Conservation (phyloP, 2,797 vertebrate species). For the Pangasius djambal region DNA sequence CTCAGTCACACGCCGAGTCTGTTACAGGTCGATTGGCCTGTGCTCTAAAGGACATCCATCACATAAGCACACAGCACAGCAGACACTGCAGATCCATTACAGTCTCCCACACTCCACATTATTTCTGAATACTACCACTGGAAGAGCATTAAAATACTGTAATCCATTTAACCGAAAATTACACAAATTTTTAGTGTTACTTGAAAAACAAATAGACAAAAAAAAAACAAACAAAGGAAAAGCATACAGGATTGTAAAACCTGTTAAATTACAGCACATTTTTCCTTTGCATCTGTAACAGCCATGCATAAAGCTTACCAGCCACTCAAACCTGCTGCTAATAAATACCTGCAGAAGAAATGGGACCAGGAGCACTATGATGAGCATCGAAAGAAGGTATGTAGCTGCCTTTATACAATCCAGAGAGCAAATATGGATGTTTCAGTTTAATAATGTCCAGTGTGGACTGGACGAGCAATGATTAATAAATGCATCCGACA, state of each 20-base stretch:
- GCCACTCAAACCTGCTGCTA: constrained; percentile 73
- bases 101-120: background rate
- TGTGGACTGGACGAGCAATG: background rate
- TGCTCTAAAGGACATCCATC: constrained; percentile 18
- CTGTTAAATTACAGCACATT: background rate
- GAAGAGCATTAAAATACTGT: background rate
- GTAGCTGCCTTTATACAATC: background rate
- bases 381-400: constrained; percentile 74
- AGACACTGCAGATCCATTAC: constrained; percentile 1
- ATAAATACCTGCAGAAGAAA: constrained; percentile 74
- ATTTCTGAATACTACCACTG: background rate
- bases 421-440: background rate
- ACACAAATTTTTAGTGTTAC: background rate
- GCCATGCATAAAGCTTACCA: constrained; percentile 76
- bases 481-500: background rate
- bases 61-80: constrained; percentile 22
- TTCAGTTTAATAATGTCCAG: background rate
- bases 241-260: background rate
- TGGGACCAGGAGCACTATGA: constrained; percentile 74
- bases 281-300: background rate
- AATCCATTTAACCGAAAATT: background rate
- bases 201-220: too few species aligned
- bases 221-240: background rate
- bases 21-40: constrained; percentile 24
- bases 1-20: constrained; percentile 32